Evolutionary conservation across 2,797 vertebrate species (phyloP).

Genomic region (Tamandua tetradactyla): DNA sequence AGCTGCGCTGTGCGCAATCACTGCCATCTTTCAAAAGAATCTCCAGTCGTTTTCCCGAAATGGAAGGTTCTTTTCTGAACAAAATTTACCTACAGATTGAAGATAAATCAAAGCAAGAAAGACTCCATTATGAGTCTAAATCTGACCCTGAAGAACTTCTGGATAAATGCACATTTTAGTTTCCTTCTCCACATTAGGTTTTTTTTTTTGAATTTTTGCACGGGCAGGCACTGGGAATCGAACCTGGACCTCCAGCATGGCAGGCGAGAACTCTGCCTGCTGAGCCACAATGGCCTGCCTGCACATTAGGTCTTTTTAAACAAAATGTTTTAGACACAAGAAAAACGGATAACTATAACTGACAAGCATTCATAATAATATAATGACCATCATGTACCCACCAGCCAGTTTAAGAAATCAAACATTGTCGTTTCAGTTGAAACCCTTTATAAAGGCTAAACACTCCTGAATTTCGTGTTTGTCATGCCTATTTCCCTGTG

Average conservation of each 20-base stretch:
- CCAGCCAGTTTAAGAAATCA: background rate
- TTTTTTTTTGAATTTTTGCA: too few species aligned
- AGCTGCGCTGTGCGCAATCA: background rate
- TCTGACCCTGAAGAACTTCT: background rate
- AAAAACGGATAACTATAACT: background rate
- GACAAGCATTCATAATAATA: background rate
- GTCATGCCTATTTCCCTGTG: rapidly evolving
- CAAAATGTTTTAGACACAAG: background rate
- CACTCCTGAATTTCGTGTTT: background rate
- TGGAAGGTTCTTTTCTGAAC: slow-evolving; percentile 35
- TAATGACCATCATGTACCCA: background rate
- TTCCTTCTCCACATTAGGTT: background rate
- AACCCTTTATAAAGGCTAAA: background rate
- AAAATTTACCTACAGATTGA: background rate
- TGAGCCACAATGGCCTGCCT: too few species aligned
- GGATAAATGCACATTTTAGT: background rate
- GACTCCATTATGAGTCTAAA: background rate
- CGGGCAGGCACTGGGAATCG: too few species aligned
- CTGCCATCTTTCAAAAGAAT: background rate
- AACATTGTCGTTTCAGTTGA: background rate
- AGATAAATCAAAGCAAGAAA: slow-evolving; percentile 51
- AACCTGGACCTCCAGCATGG: too few species aligned
- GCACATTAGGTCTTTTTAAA: background rate
- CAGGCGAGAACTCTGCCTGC: too few species aligned
- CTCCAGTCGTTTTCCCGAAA: slow-evolving; percentile 39